Conservation (phyloP, 2,888 invertebrate genomes). For the Heliconius cydno region DNA sequence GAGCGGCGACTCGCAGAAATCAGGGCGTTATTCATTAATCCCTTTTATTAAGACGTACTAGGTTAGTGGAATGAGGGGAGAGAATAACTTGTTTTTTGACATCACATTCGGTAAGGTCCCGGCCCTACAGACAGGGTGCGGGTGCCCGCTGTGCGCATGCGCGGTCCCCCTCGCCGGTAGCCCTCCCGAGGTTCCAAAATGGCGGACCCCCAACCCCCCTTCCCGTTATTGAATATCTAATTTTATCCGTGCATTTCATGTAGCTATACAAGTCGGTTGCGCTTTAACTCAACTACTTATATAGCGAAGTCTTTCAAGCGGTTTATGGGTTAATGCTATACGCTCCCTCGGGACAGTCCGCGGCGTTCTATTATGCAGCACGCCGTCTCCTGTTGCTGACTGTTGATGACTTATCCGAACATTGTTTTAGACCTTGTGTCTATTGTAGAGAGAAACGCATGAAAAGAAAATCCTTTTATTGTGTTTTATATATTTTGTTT, state of each 20-base stretch:
- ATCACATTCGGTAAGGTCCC: conserved; percentile 76
- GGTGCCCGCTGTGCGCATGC: conserved; percentile 74
- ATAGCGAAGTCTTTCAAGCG: conserved; percentile 44
- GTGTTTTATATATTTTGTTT: not conserved
- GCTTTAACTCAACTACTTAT: conserved; percentile 50
- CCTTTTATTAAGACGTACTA: conserved; percentile 74
- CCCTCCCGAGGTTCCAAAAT: conserved; percentile 77
- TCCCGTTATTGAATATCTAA: conserved; percentile 82
- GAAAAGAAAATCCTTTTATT: not conserved
- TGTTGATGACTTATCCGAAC: conserved; percentile 22
- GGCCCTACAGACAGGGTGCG: conserved; percentile 77
- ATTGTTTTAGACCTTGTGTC: conserved; percentile 11
- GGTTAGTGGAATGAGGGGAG: conserved; percentile 80
- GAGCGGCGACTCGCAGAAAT: conserved; percentile 52
- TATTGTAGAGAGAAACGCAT: conserved; percentile 3
- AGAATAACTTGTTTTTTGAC: conserved; percentile 83
- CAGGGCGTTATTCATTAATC: conserved; percentile 66
- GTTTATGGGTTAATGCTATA: conserved; percentile 46
- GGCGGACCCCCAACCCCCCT: conserved; percentile 77
- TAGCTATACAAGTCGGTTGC: conserved; percentile 62
- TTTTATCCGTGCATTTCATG: conserved; percentile 79
- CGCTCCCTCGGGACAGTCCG: conserved; percentile 37
- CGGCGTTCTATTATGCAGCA: conserved; percentile 39
- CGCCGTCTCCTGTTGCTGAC: conserved; percentile 41
- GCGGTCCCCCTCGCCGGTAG: conserved; percentile 73